These are phyloP conservation scores for Cephus pygmeus DNA, from an alignment of 2,888 invertebrate genomes.

Conservation along the genomic window DNA sequence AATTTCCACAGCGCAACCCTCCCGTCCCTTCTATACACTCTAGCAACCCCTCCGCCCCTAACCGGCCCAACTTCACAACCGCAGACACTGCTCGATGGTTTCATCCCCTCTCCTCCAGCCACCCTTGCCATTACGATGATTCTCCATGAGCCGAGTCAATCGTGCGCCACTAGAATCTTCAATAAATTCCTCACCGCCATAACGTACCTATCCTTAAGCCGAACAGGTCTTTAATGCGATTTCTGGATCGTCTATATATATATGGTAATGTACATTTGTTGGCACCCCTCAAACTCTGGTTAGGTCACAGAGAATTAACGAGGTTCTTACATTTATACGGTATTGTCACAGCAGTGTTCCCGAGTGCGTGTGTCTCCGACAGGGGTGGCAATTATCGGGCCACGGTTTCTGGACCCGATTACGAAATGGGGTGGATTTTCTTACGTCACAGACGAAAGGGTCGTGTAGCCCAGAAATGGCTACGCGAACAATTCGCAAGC, in stretches of 20 bases:
- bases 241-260: not conserved
- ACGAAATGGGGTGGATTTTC: not conserved
- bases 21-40: slow-evolving; percentile 1
- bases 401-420: not conserved
- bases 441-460: not conserved
- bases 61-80: not conserved
- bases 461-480: not conserved
- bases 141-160: not conserved
- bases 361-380: not conserved
- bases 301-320: not conserved
- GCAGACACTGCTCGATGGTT: not conserved
- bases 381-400: not conserved
- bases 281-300: not conserved
- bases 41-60: not conserved
- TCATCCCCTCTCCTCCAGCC: not conserved
- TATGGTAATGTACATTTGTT: not conserved
- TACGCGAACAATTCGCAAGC: not conserved
- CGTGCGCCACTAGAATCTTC: not conserved
- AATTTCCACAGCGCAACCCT: slow-evolving; percentile 31
- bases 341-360: not conserved
- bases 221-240: not conserved
- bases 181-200: not conserved
- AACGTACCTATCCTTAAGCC: not conserved
- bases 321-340: not conserved
- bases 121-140: not conserved